Evolutionary conservation across 2,888 invertebrate genomes (phyloP), one percentile per base, ranked within the genome.

Genomic region (Eupeodes latifasciatus): DNA sequence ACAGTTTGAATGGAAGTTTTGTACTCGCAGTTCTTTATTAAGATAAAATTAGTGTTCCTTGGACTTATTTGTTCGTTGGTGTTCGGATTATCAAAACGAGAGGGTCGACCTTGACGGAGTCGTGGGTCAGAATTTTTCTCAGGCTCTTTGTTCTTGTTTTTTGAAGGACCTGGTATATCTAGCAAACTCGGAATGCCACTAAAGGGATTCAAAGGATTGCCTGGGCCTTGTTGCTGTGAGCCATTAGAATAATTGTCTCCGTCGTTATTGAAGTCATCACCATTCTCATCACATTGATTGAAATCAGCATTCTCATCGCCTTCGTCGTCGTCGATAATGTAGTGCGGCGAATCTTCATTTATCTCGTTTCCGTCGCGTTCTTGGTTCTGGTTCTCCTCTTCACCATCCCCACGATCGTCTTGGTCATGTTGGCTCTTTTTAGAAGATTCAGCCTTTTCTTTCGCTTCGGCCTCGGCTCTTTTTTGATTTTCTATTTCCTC

Each of bases 1-100:
- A 98, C 96, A 90, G 97, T 97, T 53, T 96, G 95, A 89, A 97
- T 97, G 53, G 95, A 95, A 0, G 96, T 96, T 84, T 96, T 96
- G 59, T 95, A 95, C 4, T 98, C 97, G 69, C 98, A 94, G 44
- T 96, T 96, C 85, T 96, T 96, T 91, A 98, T 94, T 11, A 96
- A 94, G 6, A 97, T 94, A 90, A 96, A 97, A 91, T 96, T 96
- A 0, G 94, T 93, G 57, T 91, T 89, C 10, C 51, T 9, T 67
- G 83, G 75, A 34, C 47, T 44, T 51, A 47, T 11, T 66, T 57
- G 57, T 4, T 34, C 1, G 16, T 88, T 80, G 40, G 27, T 5
- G 12, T 80, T 74, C 10, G 85, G 77, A 36, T 82, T 81, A n/a
- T 89, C 84, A 11, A 89, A 86, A 16, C 81, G 88, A 27, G 67